Conservation (phyloP, 2,888 invertebrate genomes). For the Drosophila neotestacea region DNA sequence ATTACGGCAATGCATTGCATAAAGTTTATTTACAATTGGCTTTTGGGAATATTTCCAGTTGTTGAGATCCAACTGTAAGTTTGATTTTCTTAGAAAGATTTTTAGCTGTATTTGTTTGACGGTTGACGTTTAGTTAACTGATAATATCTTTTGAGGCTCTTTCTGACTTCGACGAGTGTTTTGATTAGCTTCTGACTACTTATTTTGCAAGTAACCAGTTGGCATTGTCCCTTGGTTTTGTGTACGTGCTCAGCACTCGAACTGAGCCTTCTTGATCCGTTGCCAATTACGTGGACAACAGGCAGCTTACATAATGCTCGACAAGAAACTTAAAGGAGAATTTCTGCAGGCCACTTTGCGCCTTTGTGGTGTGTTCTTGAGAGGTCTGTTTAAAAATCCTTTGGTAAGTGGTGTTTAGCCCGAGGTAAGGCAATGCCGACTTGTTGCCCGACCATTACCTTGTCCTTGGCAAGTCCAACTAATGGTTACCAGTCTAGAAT, state of each 20-base stretch:
- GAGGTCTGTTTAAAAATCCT: constrained; percentile 37
- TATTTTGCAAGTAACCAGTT: not conserved
- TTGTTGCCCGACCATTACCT: constrained; percentile 29
- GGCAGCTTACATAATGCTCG: constrained; percentile 45
- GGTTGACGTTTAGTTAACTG: not conserved
- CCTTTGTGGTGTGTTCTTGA: constrained; percentile 35
- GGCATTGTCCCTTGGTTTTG: constrained; percentile 14
- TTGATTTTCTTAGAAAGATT: not conserved
- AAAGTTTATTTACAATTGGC: not conserved
- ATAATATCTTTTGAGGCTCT: constrained; percentile 1
- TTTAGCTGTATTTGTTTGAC: not conserved
- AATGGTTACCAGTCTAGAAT: not conserved
- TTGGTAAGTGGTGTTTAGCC: constrained; percentile 38
- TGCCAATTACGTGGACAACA: constrained; percentile 55
- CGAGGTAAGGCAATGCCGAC: constrained; percentile 18
- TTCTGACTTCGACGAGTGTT: constrained; percentile 18
- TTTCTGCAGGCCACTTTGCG: constrained; percentile 24
- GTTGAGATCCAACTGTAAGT: not conserved
- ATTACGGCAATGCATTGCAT: not conserved
- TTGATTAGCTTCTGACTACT: not conserved
- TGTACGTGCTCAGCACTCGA: constrained; percentile 24
- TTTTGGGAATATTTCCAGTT: not conserved
- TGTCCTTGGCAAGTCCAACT: not conserved
- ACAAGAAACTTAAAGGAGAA: constrained; percentile 29
- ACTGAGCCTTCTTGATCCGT: constrained; percentile 48